These are phyloP conservation scores for Nannospalax galili DNA, from an alignment of 2,113 vertebrate genomes.

Conservation along the genomic window DNA sequence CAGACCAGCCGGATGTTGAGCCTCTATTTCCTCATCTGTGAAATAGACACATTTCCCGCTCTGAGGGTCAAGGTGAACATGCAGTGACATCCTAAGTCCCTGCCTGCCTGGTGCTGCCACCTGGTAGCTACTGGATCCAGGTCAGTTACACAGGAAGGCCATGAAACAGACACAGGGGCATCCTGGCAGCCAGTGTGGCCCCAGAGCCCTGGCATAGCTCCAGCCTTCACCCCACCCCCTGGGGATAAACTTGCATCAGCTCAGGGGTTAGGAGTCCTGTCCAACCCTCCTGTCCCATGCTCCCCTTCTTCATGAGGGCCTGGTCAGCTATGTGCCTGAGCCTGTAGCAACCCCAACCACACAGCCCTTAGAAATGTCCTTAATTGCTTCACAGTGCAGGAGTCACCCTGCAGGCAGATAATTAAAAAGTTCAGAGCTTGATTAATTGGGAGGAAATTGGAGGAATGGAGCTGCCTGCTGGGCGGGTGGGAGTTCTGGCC, in stretches of 20 bases:
- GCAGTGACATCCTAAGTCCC: not conserved
- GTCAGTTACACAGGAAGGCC: not conserved
- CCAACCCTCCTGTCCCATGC: not conserved
- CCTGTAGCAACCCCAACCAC: slow-evolving; percentile 50
- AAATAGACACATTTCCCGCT: not conserved
- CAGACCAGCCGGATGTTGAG: not conserved
- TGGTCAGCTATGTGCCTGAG: slow-evolving; percentile 63
- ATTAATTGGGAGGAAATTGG: slow-evolving; percentile 85
- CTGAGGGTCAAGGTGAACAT: not conserved
- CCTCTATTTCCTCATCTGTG: slow-evolving; percentile 23
- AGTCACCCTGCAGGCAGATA: slow-evolving; percentile 83
- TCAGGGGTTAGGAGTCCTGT: not conserved
- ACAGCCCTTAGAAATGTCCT: slow-evolving; percentile 74
- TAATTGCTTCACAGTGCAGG: slow-evolving; percentile 82
- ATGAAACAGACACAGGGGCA: not conserved
- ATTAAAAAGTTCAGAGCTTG: slow-evolving; percentile 84
- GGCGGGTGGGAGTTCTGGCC: slow-evolving; percentile 62
- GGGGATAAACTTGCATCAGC: not conserved
- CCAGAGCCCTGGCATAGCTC: not conserved
- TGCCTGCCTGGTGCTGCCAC: not conserved
- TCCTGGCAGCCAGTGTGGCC: not conserved
- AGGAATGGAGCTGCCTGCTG: slow-evolving; percentile 79
- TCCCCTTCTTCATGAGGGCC: not conserved
- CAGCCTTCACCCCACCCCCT: not conserved
- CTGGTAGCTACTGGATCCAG: not conserved